A percentile compares a stretch with the other conserved stretches of the same genome.
Conservation (phyloP, 2,797 vertebrate genomes). For the Adelosebastes latens region DNA sequence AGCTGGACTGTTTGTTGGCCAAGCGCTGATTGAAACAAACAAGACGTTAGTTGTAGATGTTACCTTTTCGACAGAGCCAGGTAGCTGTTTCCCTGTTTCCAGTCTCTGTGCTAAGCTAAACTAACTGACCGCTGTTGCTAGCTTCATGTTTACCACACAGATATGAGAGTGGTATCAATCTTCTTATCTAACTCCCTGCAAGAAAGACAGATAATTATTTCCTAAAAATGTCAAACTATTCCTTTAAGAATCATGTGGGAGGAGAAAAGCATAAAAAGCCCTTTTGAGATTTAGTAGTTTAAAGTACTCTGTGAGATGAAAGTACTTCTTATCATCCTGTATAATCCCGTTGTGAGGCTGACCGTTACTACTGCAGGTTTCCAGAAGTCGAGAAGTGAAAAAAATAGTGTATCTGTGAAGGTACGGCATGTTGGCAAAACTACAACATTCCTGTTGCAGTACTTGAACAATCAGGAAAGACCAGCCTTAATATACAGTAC, state of each 20-base stretch:
- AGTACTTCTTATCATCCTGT: slow-evolving; percentile 1
- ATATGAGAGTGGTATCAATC: background rate
- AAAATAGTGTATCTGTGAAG: slow-evolving; percentile 36
- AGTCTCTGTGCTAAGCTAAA: background rate
- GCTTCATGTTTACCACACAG: background rate
- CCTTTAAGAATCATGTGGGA: background rate
- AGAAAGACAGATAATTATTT: background rate
- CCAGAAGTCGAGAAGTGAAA: slow-evolving; percentile 2
- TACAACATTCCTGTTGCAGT: slow-evolving; percentile 47
- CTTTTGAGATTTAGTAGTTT: background rate
- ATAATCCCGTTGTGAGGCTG: slow-evolving; percentile 11
- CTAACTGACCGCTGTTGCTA: background rate
- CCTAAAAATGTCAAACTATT: background rate
- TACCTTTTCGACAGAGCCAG: background rate
- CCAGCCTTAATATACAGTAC: slow-evolving; percentile 57
- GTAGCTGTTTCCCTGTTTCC: background rate
- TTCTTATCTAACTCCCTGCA: background rate
- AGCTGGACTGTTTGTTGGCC: background rate
- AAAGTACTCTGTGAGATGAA: slow-evolving; percentile 6
- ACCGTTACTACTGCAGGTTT: slow-evolving; percentile 33
- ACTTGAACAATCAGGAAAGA: slow-evolving; percentile 67
- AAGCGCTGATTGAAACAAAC: background rate
- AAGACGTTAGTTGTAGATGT: background rate
- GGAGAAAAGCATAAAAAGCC: slow-evolving; percentile 1
- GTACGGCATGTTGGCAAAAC: slow-evolving; percentile 22